phyloP scores from a whole-genome alignment of 2,888 invertebrate genomes.

The Cosmia pyralina region DNA sequence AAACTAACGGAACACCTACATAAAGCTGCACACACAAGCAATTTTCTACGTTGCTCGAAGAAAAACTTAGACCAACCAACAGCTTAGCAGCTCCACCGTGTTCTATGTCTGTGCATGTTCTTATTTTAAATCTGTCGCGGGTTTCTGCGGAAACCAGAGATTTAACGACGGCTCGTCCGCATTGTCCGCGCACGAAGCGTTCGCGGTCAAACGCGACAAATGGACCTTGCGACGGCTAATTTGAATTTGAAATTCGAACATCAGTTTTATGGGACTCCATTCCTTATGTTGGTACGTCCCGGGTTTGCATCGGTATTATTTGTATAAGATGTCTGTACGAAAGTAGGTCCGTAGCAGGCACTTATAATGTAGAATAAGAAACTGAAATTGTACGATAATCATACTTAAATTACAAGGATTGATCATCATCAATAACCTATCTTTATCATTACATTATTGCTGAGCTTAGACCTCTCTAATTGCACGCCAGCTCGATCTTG shows the following conservation, averaged over 20 bases:
- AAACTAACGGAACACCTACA: slow-evolving; percentile 30
- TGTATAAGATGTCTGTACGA: slow-evolving; percentile 56
- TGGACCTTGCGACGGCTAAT: slow-evolving; percentile 82
- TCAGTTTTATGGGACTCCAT: slow-evolving; percentile 75
- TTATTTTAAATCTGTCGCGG: slow-evolving; percentile 86
- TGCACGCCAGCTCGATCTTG: background rate
- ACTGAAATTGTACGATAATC: background rate
- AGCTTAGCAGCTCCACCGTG: slow-evolving; percentile 68
- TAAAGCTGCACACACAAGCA: slow-evolving; percentile 6
- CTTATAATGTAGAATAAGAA: background rate
- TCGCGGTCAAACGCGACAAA: slow-evolving; percentile 75
- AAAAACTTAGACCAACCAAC: slow-evolving; percentile 34
- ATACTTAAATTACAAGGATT: background rate
- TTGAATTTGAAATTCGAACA: slow-evolving; percentile 81
- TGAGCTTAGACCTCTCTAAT: background rate
- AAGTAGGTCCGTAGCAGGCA: slow-evolving; percentile 26
- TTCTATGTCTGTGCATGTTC: slow-evolving; percentile 78
- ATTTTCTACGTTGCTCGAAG: slow-evolving; percentile 5
- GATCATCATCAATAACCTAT: background rate
- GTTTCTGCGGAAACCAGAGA: slow-evolving; percentile 87
- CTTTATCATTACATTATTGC: too few relatives aligned
- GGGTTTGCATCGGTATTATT: slow-evolving; percentile 57
- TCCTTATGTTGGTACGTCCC: slow-evolving; percentile 62
- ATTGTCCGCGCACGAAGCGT: slow-evolving; percentile 87
- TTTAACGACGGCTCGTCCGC: slow-evolving; percentile 88